These are phyloP conservation scores for Villa cingulata DNA, from an alignment of 2,888 invertebrate genomes.

Conservation along the genomic window DNA sequence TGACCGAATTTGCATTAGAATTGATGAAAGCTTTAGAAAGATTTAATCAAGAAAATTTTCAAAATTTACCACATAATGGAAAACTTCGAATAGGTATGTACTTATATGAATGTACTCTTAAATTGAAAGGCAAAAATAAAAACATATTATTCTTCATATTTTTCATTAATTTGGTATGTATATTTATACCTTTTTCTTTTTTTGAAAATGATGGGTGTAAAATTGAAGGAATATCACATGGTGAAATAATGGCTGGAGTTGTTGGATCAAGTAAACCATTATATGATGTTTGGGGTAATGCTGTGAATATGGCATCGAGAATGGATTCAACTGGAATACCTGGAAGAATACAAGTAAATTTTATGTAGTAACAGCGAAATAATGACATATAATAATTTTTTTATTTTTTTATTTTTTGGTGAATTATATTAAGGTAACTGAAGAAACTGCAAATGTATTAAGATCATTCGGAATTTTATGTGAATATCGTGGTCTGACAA, in stretches of 20 bases:
- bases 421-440: conserved; percentile 42
- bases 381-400: no score
- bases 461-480: conserved; percentile 55
- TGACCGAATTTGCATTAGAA: conserved; percentile 60
- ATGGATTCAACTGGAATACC: conserved; percentile 86
- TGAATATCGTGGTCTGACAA: conserved; percentile 52
- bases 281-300: conserved; percentile 95
- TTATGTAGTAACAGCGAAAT: no score
- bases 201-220: no score
- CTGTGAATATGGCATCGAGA: conserved; percentile 90
- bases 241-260: conserved; percentile 85
- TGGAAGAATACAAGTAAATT: conserved; percentile 57
- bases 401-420: no score
- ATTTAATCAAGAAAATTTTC: conserved; percentile 46
- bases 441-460: conserved; percentile 55
- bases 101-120: no score
- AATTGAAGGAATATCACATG: conserved; percentile 60
- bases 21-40: conserved; percentile 52
- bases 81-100: conserved; percentile 27
- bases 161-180: no score
- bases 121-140: background rate
- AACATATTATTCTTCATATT: background rate
- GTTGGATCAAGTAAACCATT: conserved; percentile 87
- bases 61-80: conserved; percentile 33
- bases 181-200: no score